Base-by-base conservation (phyloP, 2,797 vertebrate genomes). In the Cyclopterus lumpus region DNA sequence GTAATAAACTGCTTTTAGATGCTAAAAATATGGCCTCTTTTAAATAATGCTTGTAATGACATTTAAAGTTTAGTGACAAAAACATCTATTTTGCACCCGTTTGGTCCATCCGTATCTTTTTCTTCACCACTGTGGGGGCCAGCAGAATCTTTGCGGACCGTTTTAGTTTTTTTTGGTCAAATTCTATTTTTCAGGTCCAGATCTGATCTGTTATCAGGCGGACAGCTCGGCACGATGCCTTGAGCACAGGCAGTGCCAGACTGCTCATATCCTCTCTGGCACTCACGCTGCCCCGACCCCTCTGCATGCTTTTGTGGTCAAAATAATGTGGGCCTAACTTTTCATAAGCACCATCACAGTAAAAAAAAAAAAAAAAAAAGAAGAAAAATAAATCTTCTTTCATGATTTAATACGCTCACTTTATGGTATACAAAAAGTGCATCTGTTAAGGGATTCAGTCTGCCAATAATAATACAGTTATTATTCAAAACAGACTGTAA, bases 151-250 rank as follows among this genome's bases (percentile, higher is more conserved):
- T 81, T 79, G 49, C 62, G 48, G 57, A 61, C 77, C 40, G 40
- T 20, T 8, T 32, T 65, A n/a, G n/a, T 84, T 28, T 24, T 24
- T 46, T 42, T 66, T 64, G 28, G 62, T 84, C 49, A 58, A 81
- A 80, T 77, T 82, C 42, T 73, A 49, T 85, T 81, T 81, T 73
- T 72, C 51, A 40, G 58, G 36, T 71, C 62, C 58, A 82, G 69
- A 86, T 85, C 75, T 79, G 75, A 86, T 83, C 68, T 38, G 69
- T 76, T 89, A 81, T 84, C 86, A 77, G 71, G 62, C 64, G 78
- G 76, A 74, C 75, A 73, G 75, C 71, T 65, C 60, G 42, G 59
- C 59, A 26, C 75, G 83, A 73, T 14, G 79, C 79, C 60, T 66
- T 58, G 58, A 84, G 76, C 72, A n/a, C 67, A 77, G 61, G 59